Base-by-base conservation (phyloP, 1,140 invertebrate species). In the Amphibalanus amphitrite region DNA sequence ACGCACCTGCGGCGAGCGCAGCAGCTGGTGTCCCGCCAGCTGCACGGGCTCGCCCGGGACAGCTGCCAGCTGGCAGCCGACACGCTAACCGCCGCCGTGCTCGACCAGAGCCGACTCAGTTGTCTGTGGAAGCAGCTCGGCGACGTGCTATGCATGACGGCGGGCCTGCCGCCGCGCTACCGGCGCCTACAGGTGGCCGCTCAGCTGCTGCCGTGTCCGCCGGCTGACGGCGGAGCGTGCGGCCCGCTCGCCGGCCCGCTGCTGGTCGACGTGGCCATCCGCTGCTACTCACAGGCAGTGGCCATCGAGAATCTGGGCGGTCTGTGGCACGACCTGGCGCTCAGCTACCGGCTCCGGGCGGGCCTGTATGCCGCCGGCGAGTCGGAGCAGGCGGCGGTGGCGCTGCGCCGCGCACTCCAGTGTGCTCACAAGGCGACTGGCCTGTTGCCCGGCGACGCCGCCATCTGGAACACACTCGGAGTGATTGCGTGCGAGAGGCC, bases 301-400 rank as follows among this genome's bases (percentile, higher is more conserved):
- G 86, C 84, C 76, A 75, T 88, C 28, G 80, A 84, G 73, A 82
- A 85, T 73, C 84, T 85, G 71, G 77, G 85, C 3, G 79, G 84
- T n/a, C 76, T 92, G 23, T 94, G 91, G 87, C 89, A 93, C 79
- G 90, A 93, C 79, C 82, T 94, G 73, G 87, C 88, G 81, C 84
- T 82, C 86, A 90, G 80, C 82, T 89, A 76, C 78, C 81, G 74
- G 82, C 83, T 77, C 78, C 84, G 77, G 72, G 80, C 74, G 80
- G 76, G 74, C 73, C 75, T 71, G 15, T 77, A 38, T 25, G n/a
- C 20, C n/a, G 65, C 65, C 28, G 10, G n/a, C 73, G 81, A 76
- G 78, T 83, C 73, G 81, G 81, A 65, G 75, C 80, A 70, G 79
- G 81, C 72, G 75, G 76, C 71, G 80, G 80, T 38, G 78, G 83